phyloP scores from a whole-genome alignment of 2,888 invertebrate genomes.

The Formica aserva region DNA sequence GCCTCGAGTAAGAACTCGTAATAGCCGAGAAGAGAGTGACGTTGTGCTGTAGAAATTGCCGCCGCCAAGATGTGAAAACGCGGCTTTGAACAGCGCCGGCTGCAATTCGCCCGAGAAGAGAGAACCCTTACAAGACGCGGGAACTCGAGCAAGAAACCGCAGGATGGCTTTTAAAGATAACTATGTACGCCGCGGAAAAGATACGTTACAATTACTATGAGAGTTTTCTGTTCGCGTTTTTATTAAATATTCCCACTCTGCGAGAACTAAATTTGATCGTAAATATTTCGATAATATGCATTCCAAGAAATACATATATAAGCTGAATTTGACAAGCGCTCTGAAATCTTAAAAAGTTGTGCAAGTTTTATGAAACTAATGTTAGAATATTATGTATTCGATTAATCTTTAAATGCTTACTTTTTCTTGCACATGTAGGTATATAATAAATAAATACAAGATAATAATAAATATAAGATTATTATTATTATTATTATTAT shows the following conservation, averaged over 20 bases:
- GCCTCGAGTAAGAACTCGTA: conserved; percentile 74
- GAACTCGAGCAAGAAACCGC: conserved; percentile 18
- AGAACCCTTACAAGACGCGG: not conserved
- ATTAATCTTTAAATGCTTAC: not conserved
- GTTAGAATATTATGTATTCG: not conserved
- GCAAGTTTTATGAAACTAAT: not conserved
- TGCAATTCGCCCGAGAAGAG: not conserved
- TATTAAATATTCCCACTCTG: not conserved
- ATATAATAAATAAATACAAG: not conserved
- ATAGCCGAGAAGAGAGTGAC: conserved; percentile 73
- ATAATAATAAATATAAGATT: not conserved
- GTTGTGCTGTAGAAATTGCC: conserved; percentile 71
- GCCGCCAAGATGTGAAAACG: conserved; percentile 60
- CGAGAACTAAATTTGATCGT: not conserved
- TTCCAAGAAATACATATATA: not conserved
- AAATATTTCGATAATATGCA: not conserved
- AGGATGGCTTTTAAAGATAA: conserved; percentile 18
- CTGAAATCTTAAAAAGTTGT: not conserved
- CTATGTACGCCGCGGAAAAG: conserved; percentile 2
- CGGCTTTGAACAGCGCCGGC: conserved; percentile 16
- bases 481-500: not conserved
- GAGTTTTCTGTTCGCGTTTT: not conserved
- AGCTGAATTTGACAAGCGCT: not conserved
- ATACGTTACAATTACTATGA: not conserved
- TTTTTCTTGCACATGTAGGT: not conserved